Evolutionary conservation across 2,113 vertebrate genomes (phyloP).

Genomic region (Saguinus midas): DNA sequence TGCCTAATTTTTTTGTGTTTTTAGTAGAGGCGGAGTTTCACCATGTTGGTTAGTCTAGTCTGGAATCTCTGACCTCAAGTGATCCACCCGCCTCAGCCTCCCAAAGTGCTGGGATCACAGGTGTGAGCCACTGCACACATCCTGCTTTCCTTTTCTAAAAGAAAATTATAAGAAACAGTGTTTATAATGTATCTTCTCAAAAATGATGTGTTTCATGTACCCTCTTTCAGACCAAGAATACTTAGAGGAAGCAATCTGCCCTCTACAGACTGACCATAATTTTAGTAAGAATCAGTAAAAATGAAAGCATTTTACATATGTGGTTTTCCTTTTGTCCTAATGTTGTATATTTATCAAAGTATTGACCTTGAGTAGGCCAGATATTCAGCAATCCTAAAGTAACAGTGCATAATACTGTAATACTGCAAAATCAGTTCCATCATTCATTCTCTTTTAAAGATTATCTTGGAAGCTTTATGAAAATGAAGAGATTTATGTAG

Average conservation of each 20-base stretch:
- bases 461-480: neutral
- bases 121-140: no score
- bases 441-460: neutral
- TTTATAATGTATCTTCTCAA: no score
- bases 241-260: neutral
- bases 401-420: no score
- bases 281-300: neutral
- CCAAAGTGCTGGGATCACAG: no score
- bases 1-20: no score
- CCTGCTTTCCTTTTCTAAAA: neutral
- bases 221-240: neutral
- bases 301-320: neutral
- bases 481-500: neutral
- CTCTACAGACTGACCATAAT: neutral
- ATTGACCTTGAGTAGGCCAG: neutral
- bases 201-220: no score
- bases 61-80: no score
- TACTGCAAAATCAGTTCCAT: neutral
- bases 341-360: neutral
- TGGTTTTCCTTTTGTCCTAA: neutral
- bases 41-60: no score
- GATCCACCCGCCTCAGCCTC: no score
- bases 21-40: no score
- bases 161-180: neutral
- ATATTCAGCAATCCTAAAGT: neutral